These are phyloP conservation scores for Neoascia interrupta DNA, from an alignment of 2,888 invertebrate species.

Conservation along the genomic window DNA sequence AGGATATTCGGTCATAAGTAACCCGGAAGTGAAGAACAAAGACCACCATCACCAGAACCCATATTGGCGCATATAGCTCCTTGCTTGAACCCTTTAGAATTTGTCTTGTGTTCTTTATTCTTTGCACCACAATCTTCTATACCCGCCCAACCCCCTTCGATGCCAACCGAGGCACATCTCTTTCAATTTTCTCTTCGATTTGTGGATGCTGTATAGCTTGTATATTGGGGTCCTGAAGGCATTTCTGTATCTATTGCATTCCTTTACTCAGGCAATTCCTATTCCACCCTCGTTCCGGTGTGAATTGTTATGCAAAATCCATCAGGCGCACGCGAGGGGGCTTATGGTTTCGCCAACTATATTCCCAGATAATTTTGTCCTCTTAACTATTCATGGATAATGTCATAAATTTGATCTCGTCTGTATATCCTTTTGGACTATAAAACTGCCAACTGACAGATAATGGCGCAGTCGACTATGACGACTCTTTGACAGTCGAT, in stretches of 20 bases:
- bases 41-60: too few relatives aligned
- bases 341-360: slow-evolving; percentile 49
- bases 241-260: slow-evolving; percentile 5
- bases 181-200: slow-evolving; percentile 57
- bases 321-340: slow-evolving; percentile 38
- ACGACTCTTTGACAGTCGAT: slow-evolving; percentile 61
- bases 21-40: slow-evolving; percentile 64
- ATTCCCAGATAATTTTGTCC: slow-evolving; percentile 55
- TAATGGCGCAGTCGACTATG: slow-evolving; percentile 46
- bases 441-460: slow-evolving; percentile 51
- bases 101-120: not conserved
- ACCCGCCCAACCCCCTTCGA: not conserved
- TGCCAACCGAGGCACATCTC: too few relatives aligned
- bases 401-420: slow-evolving; percentile 59
- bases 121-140: not conserved
- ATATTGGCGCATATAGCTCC: slow-evolving; percentile 32
- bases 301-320: slow-evolving; percentile 65
- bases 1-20: slow-evolving; percentile 61
- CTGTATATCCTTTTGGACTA: slow-evolving; percentile 17
- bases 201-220: too few relatives aligned
- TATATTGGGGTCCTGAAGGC: not conserved
- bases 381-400: slow-evolving; percentile 62
- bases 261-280: slow-evolving; percentile 41
- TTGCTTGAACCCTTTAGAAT: slow-evolving; percentile 60
- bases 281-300: slow-evolving; percentile 57